phyloP scores from a whole-genome alignment of 2,797 vertebrate genomes.

The Hafferia zeledoni region DNA sequence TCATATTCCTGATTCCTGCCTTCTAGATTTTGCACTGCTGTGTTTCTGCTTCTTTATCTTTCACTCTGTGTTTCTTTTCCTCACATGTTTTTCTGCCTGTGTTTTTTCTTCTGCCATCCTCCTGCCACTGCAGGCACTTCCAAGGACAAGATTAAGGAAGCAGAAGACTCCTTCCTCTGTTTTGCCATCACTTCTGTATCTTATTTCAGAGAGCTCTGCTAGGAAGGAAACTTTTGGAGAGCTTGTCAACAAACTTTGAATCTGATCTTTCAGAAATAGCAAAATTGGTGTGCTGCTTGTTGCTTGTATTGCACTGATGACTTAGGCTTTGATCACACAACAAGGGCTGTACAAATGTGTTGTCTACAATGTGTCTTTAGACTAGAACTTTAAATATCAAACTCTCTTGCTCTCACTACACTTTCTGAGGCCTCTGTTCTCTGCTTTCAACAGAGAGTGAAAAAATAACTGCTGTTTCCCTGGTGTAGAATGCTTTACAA shows the following conservation, averaged over 20 bases:
- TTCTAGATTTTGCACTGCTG: background rate
- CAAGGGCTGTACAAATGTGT: background rate
- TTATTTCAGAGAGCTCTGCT: background rate
- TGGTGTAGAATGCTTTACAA: background rate
- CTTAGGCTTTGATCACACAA: background rate
- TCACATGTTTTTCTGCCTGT: fast-evolving
- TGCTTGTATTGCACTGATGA: background rate
- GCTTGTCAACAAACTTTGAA: background rate
- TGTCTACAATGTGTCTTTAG: background rate
- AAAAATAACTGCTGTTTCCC: background rate
- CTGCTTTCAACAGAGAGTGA: background rate
- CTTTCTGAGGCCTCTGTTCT: background rate
- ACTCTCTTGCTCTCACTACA: background rate
- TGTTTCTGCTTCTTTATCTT: background rate
- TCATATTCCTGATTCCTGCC: background rate
- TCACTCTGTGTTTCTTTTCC: background rate
- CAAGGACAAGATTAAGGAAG: background rate
- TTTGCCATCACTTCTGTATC: background rate
- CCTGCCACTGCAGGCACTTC: background rate
- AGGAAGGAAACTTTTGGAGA: background rate
- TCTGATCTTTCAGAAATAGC: background rate
- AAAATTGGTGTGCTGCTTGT: background rate
- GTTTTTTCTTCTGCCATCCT: background rate
- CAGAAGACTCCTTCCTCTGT: background rate
- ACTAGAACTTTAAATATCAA: background rate